Conservation (phyloP, 2,113 vertebrate genomes). For the Cochlearius cochlearius region DNA sequence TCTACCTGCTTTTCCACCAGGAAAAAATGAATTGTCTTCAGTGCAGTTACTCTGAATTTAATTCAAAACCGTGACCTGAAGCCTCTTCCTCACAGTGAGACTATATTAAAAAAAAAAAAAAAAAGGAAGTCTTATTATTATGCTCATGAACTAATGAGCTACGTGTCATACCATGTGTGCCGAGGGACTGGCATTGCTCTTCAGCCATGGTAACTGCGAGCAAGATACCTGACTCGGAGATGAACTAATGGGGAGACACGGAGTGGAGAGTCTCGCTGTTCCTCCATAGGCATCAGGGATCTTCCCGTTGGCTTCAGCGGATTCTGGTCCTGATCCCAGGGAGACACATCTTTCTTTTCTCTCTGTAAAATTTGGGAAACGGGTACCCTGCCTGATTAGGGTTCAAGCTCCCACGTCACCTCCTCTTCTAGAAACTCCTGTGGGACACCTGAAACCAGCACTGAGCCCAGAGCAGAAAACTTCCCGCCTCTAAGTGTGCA, state of each 20-base stretch:
- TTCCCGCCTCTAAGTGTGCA: neutral
- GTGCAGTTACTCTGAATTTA: neutral
- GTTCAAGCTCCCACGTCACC: neutral
- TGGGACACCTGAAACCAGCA: neutral
- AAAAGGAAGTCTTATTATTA: neutral
- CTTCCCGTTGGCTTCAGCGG: neutral
- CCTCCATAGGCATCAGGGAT: accelerated
- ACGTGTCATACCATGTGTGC: neutral
- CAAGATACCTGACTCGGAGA: neutral
- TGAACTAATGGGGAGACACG: accelerated
- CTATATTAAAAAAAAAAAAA: neutral
- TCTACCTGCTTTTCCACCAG: neutral
- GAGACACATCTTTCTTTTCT: neutral
- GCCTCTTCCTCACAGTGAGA: neutral
- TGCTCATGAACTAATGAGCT: neutral
- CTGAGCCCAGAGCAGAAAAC: neutral
- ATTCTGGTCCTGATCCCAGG: neutral
- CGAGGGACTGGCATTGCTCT: neutral
- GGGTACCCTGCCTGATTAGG: neutral
- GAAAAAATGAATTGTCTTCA: neutral
- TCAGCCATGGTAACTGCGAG: neutral
- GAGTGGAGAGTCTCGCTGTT: neutral
- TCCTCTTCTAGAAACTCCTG: neutral
- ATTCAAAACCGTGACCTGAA: neutral
- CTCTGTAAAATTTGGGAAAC: neutral